Conservation (phyloP, 2,797 vertebrate genomes). For the Brachymystax lenok region DNA sequence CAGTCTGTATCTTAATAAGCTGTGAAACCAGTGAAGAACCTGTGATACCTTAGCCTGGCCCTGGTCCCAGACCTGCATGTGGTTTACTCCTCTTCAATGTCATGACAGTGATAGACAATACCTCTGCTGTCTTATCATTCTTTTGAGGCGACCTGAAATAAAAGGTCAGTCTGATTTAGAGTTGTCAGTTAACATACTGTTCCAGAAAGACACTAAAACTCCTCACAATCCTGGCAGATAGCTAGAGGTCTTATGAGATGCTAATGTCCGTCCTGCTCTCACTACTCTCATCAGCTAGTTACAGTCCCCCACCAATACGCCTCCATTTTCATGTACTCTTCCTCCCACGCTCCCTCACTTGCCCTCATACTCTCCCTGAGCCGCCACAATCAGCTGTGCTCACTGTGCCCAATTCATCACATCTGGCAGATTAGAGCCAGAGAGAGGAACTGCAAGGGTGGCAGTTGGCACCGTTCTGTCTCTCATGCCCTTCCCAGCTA, state of each 20-base stretch:
- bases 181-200: not conserved
- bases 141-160: conserved; percentile 7
- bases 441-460: conserved; percentile 57
- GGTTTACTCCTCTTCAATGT: not conserved
- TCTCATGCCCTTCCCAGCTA: conserved; percentile 36
- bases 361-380: conserved; percentile 55
- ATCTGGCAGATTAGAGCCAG: conserved; percentile 70
- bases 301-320: conserved; percentile 68
- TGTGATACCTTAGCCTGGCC: not conserved
- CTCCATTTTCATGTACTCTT: conserved; percentile 73
- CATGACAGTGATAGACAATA: not conserved
- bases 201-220: conserved; percentile 25
- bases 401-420: conserved; percentile 63
- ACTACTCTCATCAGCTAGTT: conserved; percentile 71
- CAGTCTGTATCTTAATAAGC: too few relatives aligned
- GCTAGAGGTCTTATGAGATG: too few relatives aligned
- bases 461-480: conserved; percentile 49
- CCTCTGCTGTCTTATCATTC: conserved; percentile 19
- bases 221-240: conserved; percentile 52
- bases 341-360: conserved; percentile 62
- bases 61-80: not conserved
- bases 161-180: too few relatives aligned
- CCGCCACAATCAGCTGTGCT: conserved; percentile 59
- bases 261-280: too few relatives aligned
- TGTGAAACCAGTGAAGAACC: not conserved